A percentile compares a stretch with the other conserved stretches of the same genome.
Evolutionary conservation across 2,888 invertebrate genomes (phyloP).

Genomic region (Dolichopus griseipennis): DNA sequence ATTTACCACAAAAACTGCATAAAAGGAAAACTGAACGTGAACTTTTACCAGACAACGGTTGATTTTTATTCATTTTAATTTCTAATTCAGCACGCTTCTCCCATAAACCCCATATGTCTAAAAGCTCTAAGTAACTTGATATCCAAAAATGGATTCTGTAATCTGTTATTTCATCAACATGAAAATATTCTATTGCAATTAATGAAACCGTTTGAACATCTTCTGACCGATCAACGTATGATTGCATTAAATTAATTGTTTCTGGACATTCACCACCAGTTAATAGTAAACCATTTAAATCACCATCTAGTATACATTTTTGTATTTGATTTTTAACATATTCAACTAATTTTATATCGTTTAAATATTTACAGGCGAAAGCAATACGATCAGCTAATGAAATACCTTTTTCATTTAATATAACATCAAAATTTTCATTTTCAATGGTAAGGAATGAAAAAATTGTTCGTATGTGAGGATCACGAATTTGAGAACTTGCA

Average conservation of each 20-base stretch:
- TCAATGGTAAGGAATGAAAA: constrained; percentile 84
- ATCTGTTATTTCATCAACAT: constrained; percentile 58
- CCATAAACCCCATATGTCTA: constrained; percentile 90
- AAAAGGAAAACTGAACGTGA: constrained; percentile 67
- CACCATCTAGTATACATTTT: constrained; percentile 64
- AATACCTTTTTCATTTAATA: constrained; percentile 73
- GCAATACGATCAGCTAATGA: constrained; percentile 81
- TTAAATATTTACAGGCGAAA: constrained; percentile 79
- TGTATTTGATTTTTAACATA: constrained; percentile 65
- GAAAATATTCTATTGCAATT: constrained; percentile 67
- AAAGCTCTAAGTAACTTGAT: constrained; percentile 67
- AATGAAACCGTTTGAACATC: constrained; percentile 88
- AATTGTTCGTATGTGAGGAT: constrained; percentile 83
- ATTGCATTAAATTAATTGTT: constrained; percentile 72
- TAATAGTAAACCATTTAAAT: constrained; percentile 74
- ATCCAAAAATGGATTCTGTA: constrained; percentile 60
- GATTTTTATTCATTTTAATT: constrained; percentile 58
- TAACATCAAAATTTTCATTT: constrained; percentile 62
- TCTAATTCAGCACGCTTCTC: constrained; percentile 82
- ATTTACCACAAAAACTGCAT: constrained; percentile 93
- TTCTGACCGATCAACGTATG: constrained; percentile 74
- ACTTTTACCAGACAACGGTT: constrained; percentile 42
- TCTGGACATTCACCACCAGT: constrained; percentile 72
- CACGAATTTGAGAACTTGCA: constrained; percentile 68
- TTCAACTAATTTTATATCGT: constrained; percentile 68